Conservation (phyloP, 2,113 vertebrate species). For the Castor canadensis region DNA sequence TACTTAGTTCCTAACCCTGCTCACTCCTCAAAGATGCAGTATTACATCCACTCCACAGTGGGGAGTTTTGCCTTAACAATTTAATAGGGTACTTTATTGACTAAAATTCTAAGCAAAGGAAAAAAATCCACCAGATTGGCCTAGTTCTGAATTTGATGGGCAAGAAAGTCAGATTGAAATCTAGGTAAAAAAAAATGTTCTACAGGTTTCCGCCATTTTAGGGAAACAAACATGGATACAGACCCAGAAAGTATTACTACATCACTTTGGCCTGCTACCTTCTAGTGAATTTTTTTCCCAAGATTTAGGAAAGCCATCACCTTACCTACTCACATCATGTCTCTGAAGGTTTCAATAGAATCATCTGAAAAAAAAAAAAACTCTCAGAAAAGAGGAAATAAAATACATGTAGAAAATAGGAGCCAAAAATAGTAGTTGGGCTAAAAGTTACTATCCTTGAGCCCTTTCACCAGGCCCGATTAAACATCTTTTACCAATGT, state of each 20-base stretch:
- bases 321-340: not conserved
- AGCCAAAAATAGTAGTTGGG: slow-evolving; percentile 2
- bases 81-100: slow-evolving; percentile 38
- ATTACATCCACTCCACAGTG: not conserved
- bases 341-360: not conserved
- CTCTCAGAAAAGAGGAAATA: not conserved
- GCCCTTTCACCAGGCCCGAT: not conserved
- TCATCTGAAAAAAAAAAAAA: slow-evolving; percentile 6
- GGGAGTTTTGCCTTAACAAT: not conserved
- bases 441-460: not conserved
- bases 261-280: not conserved
- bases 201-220: slow-evolving; percentile 72
- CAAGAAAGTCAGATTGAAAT: slow-evolving; percentile 73
- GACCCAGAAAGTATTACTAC: not conserved
- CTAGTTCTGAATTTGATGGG: slow-evolving; percentile 56
- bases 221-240: slow-evolving; percentile 30
- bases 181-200: slow-evolving; percentile 47
- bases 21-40: not conserved
- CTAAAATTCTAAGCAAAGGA: slow-evolving; percentile 48
- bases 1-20: not conserved
- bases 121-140: not conserved
- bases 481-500: not conserved
- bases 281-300: not conserved
- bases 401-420: not conserved
- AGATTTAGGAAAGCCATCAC: not conserved